A percentile compares a stretch with the other conserved stretches of the same genome.
phyloP scores from a whole-genome alignment of 30 jellyfish, hydroid and myxozoan genomes.

The Chrysaora quinquecirrha region DNA sequence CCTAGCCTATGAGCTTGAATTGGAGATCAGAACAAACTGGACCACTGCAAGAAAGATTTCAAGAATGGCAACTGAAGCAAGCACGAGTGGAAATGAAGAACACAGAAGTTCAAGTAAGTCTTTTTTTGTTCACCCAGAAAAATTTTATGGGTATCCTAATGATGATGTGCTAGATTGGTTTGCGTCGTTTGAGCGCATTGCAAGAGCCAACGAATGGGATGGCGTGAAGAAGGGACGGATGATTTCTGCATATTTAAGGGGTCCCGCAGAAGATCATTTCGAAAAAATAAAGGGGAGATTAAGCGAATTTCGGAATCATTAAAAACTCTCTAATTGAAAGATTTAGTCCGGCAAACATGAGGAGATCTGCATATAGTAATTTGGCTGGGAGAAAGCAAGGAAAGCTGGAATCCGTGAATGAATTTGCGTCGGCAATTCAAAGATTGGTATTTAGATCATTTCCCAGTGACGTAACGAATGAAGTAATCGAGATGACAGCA shows the following conservation, averaged over 20 bases:
- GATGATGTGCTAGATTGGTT: conserved; percentile 61
- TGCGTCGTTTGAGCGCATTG: conserved; percentile 48
- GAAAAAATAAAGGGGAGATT: too few relatives aligned
- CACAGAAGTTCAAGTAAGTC: too few relatives aligned
- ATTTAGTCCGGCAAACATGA: not conserved
- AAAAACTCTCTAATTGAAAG: too few relatives aligned
- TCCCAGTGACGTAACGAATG: conserved; percentile 5
- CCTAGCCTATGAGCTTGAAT: too few relatives aligned
- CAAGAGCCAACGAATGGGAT: conserved; percentile 48
- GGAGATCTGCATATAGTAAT: too few relatives aligned
- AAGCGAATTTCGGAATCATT: too few relatives aligned
- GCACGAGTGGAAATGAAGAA: too few relatives aligned
- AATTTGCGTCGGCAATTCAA: conserved; percentile 62
- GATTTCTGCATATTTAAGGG: conserved; percentile 53
- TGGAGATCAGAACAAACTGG: too few relatives aligned
- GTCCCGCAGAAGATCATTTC: too few relatives aligned
- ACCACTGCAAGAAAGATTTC: too few relatives aligned
- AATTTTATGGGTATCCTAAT: conserved; percentile 50
- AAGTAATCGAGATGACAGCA: conserved; percentile 42
- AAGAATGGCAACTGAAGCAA: too few relatives aligned
- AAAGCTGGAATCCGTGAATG: conserved; percentile 30
- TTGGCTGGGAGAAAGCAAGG: conserved; percentile 54
- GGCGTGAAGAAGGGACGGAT: conserved; percentile 14
- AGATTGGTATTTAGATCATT: conserved; percentile 41
- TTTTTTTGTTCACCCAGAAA: conserved; percentile 54